Conservation (phyloP, 2,888 invertebrate species). For the Microplitis manilae region DNA sequence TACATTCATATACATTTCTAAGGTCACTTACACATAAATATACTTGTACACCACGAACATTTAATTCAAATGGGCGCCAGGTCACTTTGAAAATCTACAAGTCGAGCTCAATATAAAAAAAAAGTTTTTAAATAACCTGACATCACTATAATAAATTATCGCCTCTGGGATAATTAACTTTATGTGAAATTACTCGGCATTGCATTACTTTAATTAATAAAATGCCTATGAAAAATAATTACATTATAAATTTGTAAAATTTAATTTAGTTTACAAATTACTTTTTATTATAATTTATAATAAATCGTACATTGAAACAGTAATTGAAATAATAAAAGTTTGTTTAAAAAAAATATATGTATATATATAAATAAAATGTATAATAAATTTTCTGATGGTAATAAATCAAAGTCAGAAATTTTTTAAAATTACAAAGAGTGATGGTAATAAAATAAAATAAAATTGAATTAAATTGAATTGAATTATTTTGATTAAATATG, state of each 20-base stretch:
- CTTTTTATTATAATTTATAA: too few relatives aligned
- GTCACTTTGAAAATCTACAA: background rate
- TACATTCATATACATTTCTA: background rate
- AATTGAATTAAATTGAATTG: background rate
- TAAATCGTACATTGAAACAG: too few relatives aligned
- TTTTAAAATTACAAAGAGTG: too few relatives aligned
- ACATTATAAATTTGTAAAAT: background rate
- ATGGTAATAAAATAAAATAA: background rate
- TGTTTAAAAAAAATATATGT: too few relatives aligned
- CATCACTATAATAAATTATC: background rate
- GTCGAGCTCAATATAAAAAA: background rate
- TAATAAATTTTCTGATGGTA: too few relatives aligned
- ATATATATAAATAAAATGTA: too few relatives aligned
- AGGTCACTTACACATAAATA: background rate
- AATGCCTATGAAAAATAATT: constrained; percentile 6
- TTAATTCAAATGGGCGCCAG: background rate
- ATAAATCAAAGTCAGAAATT: too few relatives aligned
- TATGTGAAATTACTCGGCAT: background rate
- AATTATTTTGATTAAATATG: background rate
- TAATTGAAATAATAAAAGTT: too few relatives aligned
- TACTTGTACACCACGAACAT: background rate
- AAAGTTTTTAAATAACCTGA: background rate
- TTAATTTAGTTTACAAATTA: background rate
- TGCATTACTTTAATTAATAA: background rate
- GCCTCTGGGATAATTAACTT: background rate